A percentile compares a stretch with the other conserved stretches of the same genome.
Evolutionary conservation across 1,140 invertebrate genomes (phyloP).

Genomic region (Hycleus cichorii): DNA sequence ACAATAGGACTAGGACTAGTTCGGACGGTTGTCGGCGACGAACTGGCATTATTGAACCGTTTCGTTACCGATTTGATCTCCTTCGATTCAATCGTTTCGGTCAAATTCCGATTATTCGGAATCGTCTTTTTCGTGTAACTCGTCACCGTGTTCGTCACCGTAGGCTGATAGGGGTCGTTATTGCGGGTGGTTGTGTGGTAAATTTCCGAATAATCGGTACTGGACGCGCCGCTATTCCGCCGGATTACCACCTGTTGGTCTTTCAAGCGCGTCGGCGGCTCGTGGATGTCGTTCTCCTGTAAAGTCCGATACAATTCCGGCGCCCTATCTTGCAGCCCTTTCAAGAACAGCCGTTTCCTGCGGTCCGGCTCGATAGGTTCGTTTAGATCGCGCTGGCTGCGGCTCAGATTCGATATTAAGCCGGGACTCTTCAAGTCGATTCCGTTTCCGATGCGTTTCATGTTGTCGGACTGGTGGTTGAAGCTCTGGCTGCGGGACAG

Average conservation of each 20-base stretch:
- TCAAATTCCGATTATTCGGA: conserved; percentile 50
- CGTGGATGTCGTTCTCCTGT: conserved; percentile 37
- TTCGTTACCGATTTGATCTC: conserved; percentile 61
- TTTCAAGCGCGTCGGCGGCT: conserved; percentile 36
- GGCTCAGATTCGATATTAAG: conserved; percentile 73
- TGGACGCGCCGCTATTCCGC: conserved; percentile 51
- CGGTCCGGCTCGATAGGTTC: conserved; percentile 41
- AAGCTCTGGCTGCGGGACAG: conserved; percentile 77
- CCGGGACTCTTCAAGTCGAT: conserved; percentile 74
- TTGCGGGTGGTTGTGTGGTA: conserved; percentile 57
- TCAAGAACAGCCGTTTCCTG: conserved; percentile 58
- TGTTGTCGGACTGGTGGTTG: conserved; percentile 67
- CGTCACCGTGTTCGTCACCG: conserved; percentile 59
- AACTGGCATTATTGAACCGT: conserved; percentile 47
- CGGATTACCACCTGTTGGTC: conserved; percentile 36
- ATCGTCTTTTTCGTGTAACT: conserved; percentile 58
- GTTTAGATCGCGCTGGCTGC: conserved; percentile 68
- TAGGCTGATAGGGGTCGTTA: conserved; percentile 54
- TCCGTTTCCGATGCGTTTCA: conserved; percentile 51
- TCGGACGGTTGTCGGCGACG: conserved; percentile 42
- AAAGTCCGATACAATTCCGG: conserved; percentile 66
- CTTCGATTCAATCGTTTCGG: conserved; percentile 58
- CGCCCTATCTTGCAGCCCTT: conserved; percentile 61
- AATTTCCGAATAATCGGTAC: conserved; percentile 63
- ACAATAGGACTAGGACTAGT: conserved; percentile 41